A percentile compares a stretch with the other conserved stretches of the same genome.
These are phyloP conservation scores for Poeciliopsis infans DNA, from an alignment of 2,797 vertebrate species.

Conservation along the genomic window DNA sequence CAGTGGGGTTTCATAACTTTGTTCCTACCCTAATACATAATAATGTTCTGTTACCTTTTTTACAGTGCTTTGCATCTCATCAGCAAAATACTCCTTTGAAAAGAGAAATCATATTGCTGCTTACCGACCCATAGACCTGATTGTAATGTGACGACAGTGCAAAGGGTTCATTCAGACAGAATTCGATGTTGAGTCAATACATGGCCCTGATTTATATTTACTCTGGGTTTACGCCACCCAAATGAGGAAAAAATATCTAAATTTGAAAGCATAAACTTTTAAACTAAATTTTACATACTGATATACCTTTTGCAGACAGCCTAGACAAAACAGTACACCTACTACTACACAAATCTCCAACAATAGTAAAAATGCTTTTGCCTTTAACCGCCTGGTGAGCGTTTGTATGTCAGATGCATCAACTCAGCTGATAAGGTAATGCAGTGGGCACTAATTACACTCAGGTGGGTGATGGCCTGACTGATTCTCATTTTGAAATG, in stretches of 20 bases:
- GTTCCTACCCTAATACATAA: slow-evolving; percentile 13
- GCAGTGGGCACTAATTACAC: no score
- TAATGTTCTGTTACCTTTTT: not conserved
- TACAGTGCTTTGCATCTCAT: not conserved
- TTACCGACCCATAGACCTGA: not conserved
- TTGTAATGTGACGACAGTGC: not conserved
- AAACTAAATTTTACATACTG: not conserved
- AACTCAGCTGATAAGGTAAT: no score
- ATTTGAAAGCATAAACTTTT: not conserved
- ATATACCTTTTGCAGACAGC: not conserved
- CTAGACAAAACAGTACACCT: not conserved
- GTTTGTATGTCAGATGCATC: not conserved
- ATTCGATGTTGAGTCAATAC: not conserved
- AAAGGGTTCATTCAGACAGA: not conserved
- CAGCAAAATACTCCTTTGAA: not conserved
- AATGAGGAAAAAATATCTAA: not conserved
- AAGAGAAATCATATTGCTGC: not conserved
- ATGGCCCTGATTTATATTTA: not conserved
- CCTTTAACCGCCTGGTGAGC: not conserved
- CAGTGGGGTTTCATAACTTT: slow-evolving; percentile 7
- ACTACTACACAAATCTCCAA: not conserved
- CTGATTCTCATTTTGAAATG: no score
- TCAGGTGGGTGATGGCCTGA: no score
- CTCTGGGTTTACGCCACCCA: not conserved
- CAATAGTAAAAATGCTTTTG: not conserved